Evolutionary conservation across 2,113 vertebrate species (phyloP), one percentile per base, ranked within the genome.

Genomic region (Condylura cristata): DNA sequence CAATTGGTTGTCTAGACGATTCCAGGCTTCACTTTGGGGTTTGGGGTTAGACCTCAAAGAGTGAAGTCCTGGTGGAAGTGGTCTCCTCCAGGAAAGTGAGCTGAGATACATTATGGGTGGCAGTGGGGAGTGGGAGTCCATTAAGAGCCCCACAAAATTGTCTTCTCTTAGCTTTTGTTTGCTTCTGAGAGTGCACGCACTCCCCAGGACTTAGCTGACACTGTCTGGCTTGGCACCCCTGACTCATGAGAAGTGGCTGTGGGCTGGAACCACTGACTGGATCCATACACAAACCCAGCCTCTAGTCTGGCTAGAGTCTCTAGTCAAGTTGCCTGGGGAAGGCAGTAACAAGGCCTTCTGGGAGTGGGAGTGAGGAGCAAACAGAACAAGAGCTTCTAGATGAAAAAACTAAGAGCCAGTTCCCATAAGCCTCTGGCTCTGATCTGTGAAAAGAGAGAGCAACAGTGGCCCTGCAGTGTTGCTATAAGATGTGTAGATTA

Each of bases 81-180:
- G 53, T 37, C 71, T 79, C 46, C 76, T 93, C 41, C 48, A 82
- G 85, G 87, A 86, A 82, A 85, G 18, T 53, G 51, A 80, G 44
- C 32, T 39, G 37, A 68, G 18, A 60, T 53, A 63, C 34, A 60
- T 20, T 48, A 53, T 18, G 51, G 28, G 46, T 39, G 44, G 53
- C n/a, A 32, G 28, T 10, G 24, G 71, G 72, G 70, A 63, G 39
- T 16, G 32, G 83, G 22, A 63, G 48, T 61, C 46, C 41, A 53
- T 32, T 68, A n/a, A n/a, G 75, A 75, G 20, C 8, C 84, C 30
- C 53, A 68, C 12, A 22, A 44, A 41, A 5, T 30, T 63, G 30
- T 46, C 44, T 79, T n/a, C 71, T 66, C 37, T 84, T 26, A 20
- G 34, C 63, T 22, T 20, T 37, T 26, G 48, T 51, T 78, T 28